A percentile compares a stretch with the other conserved stretches of the same genome.
Evolutionary conservation across 2,888 invertebrate genomes (phyloP).

Genomic region (Lissonota sp.): DNA sequence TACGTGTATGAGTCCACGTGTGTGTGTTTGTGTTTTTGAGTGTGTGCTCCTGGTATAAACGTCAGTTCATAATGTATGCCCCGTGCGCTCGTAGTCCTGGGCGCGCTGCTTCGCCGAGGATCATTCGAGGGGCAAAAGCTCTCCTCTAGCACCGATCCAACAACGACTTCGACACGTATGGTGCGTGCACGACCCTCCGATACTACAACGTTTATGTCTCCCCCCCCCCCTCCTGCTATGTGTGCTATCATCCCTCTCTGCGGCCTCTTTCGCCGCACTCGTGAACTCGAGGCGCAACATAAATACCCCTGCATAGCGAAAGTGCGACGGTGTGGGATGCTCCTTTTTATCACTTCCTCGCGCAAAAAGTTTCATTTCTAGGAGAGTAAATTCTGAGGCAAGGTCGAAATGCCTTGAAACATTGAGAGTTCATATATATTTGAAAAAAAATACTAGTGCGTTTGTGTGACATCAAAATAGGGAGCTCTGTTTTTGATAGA

Average conservation of each 20-base stretch:
- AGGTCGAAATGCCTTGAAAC: no score
- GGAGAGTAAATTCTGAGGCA: no score
- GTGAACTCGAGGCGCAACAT: background rate
- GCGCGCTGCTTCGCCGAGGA: conserved; percentile 18
- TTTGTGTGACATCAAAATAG: no score
- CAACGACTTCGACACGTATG: conserved; percentile 32
- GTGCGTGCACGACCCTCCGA: conserved; percentile 11
- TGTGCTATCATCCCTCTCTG: background rate
- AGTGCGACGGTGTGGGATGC: background rate
- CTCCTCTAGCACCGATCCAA: conserved; percentile 1
- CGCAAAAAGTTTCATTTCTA: no score
- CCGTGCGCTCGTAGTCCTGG: conserved; percentile 3
- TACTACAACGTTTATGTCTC: background rate
- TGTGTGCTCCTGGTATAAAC: conserved; percentile 39
- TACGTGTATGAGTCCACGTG: background rate
- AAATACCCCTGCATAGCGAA: background rate
- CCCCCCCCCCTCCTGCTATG: conserved; percentile 1
- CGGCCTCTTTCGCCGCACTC: background rate
- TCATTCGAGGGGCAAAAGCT: conserved; percentile 13
- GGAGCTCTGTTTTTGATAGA: no score
- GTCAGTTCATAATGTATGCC: conserved; percentile 56
- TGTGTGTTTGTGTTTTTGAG: background rate
- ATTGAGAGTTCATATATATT: no score
- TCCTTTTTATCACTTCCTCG: background rate
- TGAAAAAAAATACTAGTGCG: no score